Base-by-base conservation (phyloP, 1,140 invertebrate genomes). In the Meloidogyne exigua region DNA sequence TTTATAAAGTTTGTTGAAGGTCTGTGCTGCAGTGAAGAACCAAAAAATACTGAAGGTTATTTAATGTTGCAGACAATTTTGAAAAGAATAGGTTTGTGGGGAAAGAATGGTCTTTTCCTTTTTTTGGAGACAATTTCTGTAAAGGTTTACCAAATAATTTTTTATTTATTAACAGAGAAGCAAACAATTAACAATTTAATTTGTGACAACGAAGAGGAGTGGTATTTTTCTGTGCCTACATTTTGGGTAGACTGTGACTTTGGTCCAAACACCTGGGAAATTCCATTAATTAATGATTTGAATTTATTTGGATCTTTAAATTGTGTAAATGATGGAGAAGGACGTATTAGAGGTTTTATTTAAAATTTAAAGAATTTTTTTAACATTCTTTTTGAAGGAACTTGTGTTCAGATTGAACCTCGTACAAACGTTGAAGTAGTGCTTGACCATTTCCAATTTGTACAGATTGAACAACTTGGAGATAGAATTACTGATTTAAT, bases 241-340 rank as follows among this genome's bases (percentile, higher is more conserved):
- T 23, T 78, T 18, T 78, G 76, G 76, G n/a, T 74, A 21, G 68
- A 73, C 70, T 78, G 76, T 70, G 76, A 78, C 21, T 78, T 78
- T 68, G 76, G 76, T 57, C 23, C 66, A 68, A 68, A 62, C 26
- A 69, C 63, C 13, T 73, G 44, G 76, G 72, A 68, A 39, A n/a
- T 77, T 49, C 25, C 36, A 18, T 42, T 78, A 26, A 32, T 78
- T 42, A 76, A 68, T 36, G 76, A 78, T 21, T 44, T 78, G 15
- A 68, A 49, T 42, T 12, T 78, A 13, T 76, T 68, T 32, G 76
- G 72, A 23, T 78, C 21, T 0, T 18, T 78, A 36, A 18, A 65
- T 36, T 36, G 2, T n/a, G 18, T 68, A 64, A 28, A 75, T 28
- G 72, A 49, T 26, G 10, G 15, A 49, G 64, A 78, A 36, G 21